A percentile compares a stretch with the other conserved stretches of the same genome.
phyloP scores from a whole-genome alignment of 2,797 vertebrate genomes.

The Coregonus ussuriensis region DNA sequence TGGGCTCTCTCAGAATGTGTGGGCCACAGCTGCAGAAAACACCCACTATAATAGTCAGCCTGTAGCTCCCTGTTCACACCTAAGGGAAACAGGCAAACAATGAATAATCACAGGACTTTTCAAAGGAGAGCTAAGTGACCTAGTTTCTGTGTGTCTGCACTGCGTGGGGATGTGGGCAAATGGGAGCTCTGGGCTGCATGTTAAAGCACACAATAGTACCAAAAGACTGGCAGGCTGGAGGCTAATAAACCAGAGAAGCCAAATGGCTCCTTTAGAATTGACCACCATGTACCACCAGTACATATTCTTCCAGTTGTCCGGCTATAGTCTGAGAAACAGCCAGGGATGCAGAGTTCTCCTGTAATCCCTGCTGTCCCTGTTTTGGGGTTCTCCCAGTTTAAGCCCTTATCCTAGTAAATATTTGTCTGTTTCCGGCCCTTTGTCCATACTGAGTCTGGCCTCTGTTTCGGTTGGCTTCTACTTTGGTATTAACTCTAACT shows the following conservation, averaged over 20 bases:
- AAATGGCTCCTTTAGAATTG: neutral
- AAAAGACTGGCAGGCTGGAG: neutral
- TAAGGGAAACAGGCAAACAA: constrained; percentile 7
- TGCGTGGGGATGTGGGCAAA: neutral
- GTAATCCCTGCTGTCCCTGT: neutral
- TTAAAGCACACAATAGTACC: neutral
- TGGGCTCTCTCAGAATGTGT: neutral
- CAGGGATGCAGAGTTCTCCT: neutral
- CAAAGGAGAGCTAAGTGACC: constrained; percentile 19
- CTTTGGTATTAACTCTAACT: neutral
- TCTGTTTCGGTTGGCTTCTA: neutral
- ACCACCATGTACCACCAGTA: neutral
- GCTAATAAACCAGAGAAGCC: constrained; percentile 6
- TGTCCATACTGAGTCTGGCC: neutral
- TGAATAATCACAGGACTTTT: constrained; percentile 4
- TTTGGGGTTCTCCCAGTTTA: neutral
- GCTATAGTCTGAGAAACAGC: neutral
- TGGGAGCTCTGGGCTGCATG: neutral
- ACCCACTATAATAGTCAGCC: constrained; percentile 12
- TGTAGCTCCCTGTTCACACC: neutral
- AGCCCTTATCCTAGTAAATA: neutral
- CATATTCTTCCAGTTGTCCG: neutral
- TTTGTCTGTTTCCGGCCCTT: neutral
- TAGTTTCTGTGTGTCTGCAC: constrained; percentile 20
- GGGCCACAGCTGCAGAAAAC: constrained; percentile 7